Evolutionary conservation across 1,140 invertebrate genomes (phyloP).

Genomic region (Aphis craccivora): DNA sequence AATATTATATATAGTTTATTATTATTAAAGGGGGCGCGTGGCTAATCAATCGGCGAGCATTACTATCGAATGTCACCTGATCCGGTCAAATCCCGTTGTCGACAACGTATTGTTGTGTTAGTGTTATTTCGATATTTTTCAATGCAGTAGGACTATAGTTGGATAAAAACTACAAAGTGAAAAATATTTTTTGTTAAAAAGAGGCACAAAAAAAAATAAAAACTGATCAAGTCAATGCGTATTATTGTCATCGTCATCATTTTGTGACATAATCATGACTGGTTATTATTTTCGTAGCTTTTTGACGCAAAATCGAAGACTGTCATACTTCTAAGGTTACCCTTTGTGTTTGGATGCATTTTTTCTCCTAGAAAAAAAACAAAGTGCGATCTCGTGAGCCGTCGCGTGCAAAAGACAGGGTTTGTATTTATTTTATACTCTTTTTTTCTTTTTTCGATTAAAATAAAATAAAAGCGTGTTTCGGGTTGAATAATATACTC

Average conservation of each 20-base stretch:
- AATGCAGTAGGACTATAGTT: not conserved
- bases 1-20: not conserved
- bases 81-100: not conserved
- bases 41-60: not conserved
- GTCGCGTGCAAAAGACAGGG: not conserved
- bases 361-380: not conserved
- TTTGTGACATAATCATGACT: not conserved
- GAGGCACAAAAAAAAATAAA: not conserved
- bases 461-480: not conserved
- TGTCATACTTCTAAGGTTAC: not conserved
- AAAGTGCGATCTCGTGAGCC: not conserved
- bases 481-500: not conserved
- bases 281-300: not conserved
- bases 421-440: not conserved
- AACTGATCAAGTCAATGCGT: not conserved
- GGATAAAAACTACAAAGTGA: not conserved
- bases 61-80: constrained; percentile 3
- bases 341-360: not conserved
- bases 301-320: not conserved
- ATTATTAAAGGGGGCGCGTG: not conserved
- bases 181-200: not conserved
- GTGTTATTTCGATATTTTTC: not conserved
- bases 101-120: not conserved
- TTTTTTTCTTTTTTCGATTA: not conserved
- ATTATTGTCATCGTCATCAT: not conserved